Conservation (phyloP, 2,888 invertebrate genomes). For the Ceramica pisi region DNA sequence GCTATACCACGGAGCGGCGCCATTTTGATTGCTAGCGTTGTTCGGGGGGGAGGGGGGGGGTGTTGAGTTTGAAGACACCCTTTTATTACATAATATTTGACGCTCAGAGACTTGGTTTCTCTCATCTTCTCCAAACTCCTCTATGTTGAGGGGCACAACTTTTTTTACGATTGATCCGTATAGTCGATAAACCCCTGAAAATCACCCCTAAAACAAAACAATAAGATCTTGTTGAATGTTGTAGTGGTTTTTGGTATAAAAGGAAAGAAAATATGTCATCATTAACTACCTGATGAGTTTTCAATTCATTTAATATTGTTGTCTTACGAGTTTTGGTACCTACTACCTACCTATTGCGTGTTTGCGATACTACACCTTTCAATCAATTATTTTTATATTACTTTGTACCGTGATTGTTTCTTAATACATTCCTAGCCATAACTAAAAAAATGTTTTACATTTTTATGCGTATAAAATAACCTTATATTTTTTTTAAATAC, state of each 20-base stretch:
- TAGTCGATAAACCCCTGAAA: slow-evolving; percentile 46
- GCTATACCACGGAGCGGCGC: slow-evolving; percentile 83
- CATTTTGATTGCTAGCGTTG: slow-evolving; percentile 88
- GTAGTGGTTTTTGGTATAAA: slow-evolving; percentile 67
- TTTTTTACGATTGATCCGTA: slow-evolving; percentile 28
- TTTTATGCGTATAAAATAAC: not conserved
- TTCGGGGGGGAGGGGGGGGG: slow-evolving; percentile 74
- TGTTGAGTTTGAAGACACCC: slow-evolving; percentile 75
- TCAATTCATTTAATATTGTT: not conserved
- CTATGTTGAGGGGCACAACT: slow-evolving; percentile 10
- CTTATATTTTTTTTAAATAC: slow-evolving; percentile 1
- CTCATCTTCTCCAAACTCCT: slow-evolving; percentile 67
- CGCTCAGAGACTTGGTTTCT: slow-evolving; percentile 77
- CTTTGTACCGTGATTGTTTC: slow-evolving; percentile 34
- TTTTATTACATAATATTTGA: slow-evolving; percentile 82
- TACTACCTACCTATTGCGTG: not conserved
- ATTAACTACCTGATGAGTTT: not conserved
- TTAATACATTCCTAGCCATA: slow-evolving; percentile 48
- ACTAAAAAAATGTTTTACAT: slow-evolving; percentile 5
- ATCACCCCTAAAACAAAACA: slow-evolving; percentile 63
- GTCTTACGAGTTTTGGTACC: not conserved
- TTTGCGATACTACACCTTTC: not conserved
- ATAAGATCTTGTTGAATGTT: slow-evolving; percentile 72
- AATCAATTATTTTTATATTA: slow-evolving; percentile 2
- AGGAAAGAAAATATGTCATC: not conserved